These are phyloP conservation scores for Trachops cirrhosus DNA, from an alignment of 2,797 vertebrate species.

Conservation along the genomic window DNA sequence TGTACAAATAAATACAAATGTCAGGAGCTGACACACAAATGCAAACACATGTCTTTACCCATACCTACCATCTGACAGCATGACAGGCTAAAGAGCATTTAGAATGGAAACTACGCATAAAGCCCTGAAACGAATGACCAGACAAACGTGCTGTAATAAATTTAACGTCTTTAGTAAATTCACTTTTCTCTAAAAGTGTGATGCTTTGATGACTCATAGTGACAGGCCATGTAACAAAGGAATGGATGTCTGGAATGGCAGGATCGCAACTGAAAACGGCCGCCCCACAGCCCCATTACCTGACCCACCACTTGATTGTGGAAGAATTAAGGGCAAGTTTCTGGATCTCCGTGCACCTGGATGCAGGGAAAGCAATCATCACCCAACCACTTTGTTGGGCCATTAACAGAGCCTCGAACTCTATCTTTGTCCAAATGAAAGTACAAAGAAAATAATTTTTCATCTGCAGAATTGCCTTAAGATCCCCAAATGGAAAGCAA, in stretches of 20 bases:
- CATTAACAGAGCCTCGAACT: constrained; percentile 57
- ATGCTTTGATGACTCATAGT: constrained; percentile 52
- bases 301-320: not conserved
- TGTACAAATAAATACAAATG: constrained; percentile 72
- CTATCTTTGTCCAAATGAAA: constrained; percentile 63
- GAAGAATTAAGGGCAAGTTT: constrained; percentile 25
- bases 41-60: constrained; percentile 68
- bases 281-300: not conserved
- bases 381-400: constrained; percentile 38
- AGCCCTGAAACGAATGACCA: constrained; percentile 56
- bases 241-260: constrained; percentile 31
- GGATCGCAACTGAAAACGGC: not conserved
- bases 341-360: not conserved
- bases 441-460: constrained; percentile 66
- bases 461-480: constrained; percentile 58
- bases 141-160: constrained; percentile 64
- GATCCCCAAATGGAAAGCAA: constrained; percentile 70
- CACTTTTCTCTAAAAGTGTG: constrained; percentile 25
- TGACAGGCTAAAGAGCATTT: constrained; percentile 67
- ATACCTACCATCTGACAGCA: constrained; percentile 51
- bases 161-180: constrained; percentile 63
- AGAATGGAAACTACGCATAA: constrained; percentile 51
- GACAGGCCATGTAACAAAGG: constrained; percentile 47
- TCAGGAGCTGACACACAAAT: constrained; percentile 66
- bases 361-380: constrained; percentile 53